phyloP scores from a whole-genome alignment of 2,888 invertebrate genomes.

The Cheilosia impressa region DNA sequence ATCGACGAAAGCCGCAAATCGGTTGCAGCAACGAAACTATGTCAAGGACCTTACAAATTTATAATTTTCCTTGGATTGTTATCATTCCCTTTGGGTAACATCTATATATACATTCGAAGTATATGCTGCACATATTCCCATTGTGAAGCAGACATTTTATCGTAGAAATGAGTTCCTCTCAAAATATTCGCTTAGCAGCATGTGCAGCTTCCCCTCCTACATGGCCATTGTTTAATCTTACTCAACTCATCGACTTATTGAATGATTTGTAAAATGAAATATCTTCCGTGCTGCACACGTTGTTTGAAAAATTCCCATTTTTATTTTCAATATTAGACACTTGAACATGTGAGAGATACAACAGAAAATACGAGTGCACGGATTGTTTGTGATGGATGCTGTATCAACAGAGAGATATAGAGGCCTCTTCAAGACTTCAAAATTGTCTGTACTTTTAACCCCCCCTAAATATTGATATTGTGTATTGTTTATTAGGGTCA shows the following conservation, averaged over 20 bases:
- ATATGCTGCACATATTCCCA: slow-evolving; percentile 23
- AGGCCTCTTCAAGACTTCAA: slow-evolving; percentile 11
- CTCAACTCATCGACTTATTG: slow-evolving; percentile 62
- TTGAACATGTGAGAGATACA: slow-evolving; percentile 50
- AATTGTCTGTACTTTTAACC: neutral
- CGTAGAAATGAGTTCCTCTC: slow-evolving; percentile 56
- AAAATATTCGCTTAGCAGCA: slow-evolving; percentile 10
- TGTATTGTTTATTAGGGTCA: slow-evolving; percentile 73
- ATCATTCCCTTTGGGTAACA: slow-evolving; percentile 34
- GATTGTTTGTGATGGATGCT: slow-evolving; percentile 49
- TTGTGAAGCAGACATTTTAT: slow-evolving; percentile 49
- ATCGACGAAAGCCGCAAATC: neutral
- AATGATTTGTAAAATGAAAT: slow-evolving; percentile 62
- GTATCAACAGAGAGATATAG: slow-evolving; percentile 41
- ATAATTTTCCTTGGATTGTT: slow-evolving; percentile 53
- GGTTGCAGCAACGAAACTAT: slow-evolving; percentile 45
- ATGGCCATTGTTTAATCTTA: slow-evolving; percentile 38
- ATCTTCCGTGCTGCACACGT: slow-evolving; percentile 14
- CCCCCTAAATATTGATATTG: slow-evolving; percentile 49
- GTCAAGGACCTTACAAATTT: slow-evolving; percentile 60
- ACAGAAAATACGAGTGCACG: slow-evolving; percentile 4
- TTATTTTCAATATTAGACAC: slow-evolving; percentile 56
- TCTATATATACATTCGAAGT: slow-evolving; percentile 19
- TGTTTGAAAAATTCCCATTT: slow-evolving; percentile 47
- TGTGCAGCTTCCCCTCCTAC: neutral